phyloP scores from a whole-genome alignment of 2,888 invertebrate genomes.

The Lasius platythorax region DNA sequence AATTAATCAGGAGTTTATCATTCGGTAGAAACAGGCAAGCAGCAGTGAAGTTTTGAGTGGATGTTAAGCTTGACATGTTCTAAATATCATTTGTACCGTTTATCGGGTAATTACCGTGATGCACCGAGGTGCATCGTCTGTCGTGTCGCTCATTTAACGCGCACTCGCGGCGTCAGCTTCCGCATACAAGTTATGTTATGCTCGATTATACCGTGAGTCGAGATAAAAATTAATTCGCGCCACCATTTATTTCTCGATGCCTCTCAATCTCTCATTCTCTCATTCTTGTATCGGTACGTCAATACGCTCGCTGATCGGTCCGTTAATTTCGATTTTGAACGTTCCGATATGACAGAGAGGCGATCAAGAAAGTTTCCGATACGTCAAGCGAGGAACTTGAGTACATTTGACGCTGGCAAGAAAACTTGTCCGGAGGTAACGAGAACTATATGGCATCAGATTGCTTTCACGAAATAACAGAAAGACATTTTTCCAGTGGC shows the following conservation, averaged over 20 bases:
- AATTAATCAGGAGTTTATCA: conserved; percentile 51
- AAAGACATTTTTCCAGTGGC: conserved; percentile 72
- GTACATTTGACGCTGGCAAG: conserved; percentile 9
- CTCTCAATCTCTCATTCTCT: not conserved
- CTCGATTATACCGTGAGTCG: not conserved
- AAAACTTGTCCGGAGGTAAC: conserved; percentile 72
- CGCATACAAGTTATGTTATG: not conserved
- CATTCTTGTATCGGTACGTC: not conserved
- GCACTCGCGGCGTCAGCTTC: not conserved
- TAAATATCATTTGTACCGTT: conserved; percentile 55
- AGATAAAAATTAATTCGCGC: conserved; percentile 1
- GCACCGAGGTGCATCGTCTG: conserved; percentile 33
- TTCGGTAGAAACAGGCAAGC: conserved; percentile 18
- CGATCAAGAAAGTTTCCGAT: conserved; percentile 50
- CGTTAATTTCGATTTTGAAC: conserved; percentile 42
- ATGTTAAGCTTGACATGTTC: conserved; percentile 50
- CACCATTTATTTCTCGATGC: too few species aligned
- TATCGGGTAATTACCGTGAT: conserved; percentile 50
- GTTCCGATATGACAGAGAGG: conserved; percentile 59
- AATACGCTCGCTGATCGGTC: not conserved
- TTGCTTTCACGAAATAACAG: conserved; percentile 72
- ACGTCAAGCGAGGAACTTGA: conserved; percentile 48
- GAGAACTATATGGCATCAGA: conserved; percentile 56
- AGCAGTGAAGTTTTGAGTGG: conserved; percentile 40
- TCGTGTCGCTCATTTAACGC: conserved; percentile 47